Base-by-base conservation (phyloP, 1,140 invertebrate genomes). In the Drosophila quadrilineata region DNA sequence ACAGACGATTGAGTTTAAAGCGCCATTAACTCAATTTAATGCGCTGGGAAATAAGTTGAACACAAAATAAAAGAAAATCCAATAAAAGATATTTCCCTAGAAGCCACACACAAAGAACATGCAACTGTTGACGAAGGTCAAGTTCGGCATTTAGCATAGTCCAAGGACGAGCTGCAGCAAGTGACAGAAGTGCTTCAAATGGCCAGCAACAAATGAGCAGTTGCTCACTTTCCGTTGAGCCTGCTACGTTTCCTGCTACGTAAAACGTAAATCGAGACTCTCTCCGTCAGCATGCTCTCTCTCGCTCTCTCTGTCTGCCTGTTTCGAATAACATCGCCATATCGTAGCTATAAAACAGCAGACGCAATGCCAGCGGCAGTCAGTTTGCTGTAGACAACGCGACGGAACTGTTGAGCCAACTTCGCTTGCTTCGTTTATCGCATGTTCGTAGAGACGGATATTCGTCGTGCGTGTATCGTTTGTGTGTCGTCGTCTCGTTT, bases 71-170 rank as follows among this genome's bases (percentile, higher is more conserved):
- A 17, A 28, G 10, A 19, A 24, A n/a, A n/a, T n/a, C n/a, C 1
- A 26, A 26, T 16, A 16, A 4, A 41, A 21, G 6, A 6, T 3
- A 14, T 12, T 6, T 3, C 5, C 8, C 8, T 14, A 4, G 21
- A 28, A 24, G 40, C 16, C 8, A 31, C 29, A 3, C 31, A 24
- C 31, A 19, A 62, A 21, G 10, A 49, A 70, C 45, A 60, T 80
- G 63, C 74, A 71, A 73, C 52, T 77, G 74, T 84, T 82, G 73
- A 70, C 73, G 71, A 82, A 82, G 77, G 77, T 82, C 77, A 82
- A 82, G 77, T 84, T 77, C 64, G 62, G 46, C 38, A 22, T 56
- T 73, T 77, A 35, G 50, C 72, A 65, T 72, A 22, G n/a, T n/a
- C n/a, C 16, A 8, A 43, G 3, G 3, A 12, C 21, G 8, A 26